Percentiles rank a stretch among this genome's conserved stretches.
Evolutionary conservation across 2,888 invertebrate genomes (phyloP).

Genomic region (Boloria euphrosyne): DNA sequence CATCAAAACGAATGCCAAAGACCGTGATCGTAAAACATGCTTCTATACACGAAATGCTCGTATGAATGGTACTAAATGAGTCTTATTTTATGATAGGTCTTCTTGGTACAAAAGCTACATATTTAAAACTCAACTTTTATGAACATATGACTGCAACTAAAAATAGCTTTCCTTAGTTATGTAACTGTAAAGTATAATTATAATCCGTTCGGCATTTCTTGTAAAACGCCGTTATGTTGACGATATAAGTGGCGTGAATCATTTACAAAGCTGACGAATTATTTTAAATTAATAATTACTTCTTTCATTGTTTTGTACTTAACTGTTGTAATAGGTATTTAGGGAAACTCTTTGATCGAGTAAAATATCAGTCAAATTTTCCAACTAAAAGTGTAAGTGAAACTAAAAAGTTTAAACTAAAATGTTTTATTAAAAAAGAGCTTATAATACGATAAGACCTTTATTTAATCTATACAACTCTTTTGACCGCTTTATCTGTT

Average conservation of each 20-base stretch:
- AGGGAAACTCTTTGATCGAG: too few species aligned
- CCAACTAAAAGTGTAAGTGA: too few species aligned
- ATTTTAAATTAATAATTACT: background rate
- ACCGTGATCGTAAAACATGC: constrained; percentile 2
- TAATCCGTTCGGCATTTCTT: constrained; percentile 29
- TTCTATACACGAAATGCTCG: constrained; percentile 10
- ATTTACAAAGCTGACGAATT: constrained; percentile 11
- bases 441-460: too few species aligned
- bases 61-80: constrained; percentile 23
- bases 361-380: too few species aligned
- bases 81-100: constrained; percentile 11
- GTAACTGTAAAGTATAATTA: constrained; percentile 36
- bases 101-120: background rate
- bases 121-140: constrained; percentile 12
- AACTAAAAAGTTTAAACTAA: too few species aligned
- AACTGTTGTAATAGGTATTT: background rate
- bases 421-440: too few species aligned
- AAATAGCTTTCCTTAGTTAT: constrained; percentile 10
- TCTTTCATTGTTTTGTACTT: background rate
- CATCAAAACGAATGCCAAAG: constrained; percentile 12
- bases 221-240: constrained; percentile 27
- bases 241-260: constrained; percentile 18
- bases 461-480: too few species aligned
- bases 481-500: too few species aligned
- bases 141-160: constrained; percentile 9